Conservation (phyloP, 2,888 invertebrate genomes). For the Dysmachus trigonus region DNA sequence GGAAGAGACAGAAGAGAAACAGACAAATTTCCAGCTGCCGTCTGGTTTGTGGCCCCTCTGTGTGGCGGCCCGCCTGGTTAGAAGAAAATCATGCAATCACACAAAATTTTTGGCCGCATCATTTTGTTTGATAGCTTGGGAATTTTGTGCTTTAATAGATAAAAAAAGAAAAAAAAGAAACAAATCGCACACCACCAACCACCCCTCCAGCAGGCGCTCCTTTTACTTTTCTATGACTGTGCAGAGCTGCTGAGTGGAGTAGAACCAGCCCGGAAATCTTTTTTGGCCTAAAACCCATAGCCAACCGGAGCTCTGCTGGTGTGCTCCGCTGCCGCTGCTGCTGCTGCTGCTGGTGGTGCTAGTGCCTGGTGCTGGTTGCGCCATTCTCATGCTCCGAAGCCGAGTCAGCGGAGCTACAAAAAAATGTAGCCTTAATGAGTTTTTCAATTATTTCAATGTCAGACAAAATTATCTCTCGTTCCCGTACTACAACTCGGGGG, state of each 20-base stretch:
- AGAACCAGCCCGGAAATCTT: not conserved
- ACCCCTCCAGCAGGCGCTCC: not conserved
- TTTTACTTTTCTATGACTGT: not conserved
- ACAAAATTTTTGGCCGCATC: not conserved
- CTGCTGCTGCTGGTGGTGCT: not conserved
- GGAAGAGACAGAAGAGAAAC: not conserved
- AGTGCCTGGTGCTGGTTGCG: not conserved
- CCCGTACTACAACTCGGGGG: not conserved
- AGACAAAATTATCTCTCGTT: slow-evolving; percentile 43
- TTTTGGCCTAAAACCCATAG: not conserved
- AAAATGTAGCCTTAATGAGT: slow-evolving; percentile 44
- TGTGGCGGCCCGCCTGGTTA: not conserved
- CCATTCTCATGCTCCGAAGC: slow-evolving; percentile 5
- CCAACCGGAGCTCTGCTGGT: not conserved
- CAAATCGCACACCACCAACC: not conserved
- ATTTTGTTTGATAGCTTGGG: not conserved
- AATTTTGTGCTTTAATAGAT: not conserved
- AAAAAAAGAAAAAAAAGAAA: too few relatives aligned
- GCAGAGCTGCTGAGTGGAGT: not conserved
- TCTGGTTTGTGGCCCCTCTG: not conserved
- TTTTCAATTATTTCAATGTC: slow-evolving; percentile 47
- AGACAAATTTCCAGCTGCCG: not conserved
- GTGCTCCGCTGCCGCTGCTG: not conserved
- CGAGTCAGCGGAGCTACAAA: not conserved
- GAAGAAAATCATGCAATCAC: not conserved